phyloP scores from a whole-genome alignment of 2,797 vertebrate genomes.

The Chaenodraco wilsoni region DNA sequence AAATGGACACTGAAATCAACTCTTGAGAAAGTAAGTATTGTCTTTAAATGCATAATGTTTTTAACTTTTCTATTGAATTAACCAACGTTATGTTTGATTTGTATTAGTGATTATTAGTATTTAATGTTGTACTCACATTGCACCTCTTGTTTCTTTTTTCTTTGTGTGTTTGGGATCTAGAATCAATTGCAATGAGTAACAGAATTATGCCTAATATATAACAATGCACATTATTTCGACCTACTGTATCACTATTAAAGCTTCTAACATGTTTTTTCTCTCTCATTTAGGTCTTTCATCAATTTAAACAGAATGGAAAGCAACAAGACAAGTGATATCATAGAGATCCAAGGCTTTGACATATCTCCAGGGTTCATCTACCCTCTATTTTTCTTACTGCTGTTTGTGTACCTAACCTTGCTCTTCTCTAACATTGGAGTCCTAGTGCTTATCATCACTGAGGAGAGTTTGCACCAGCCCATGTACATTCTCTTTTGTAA shows the following conservation, averaged over 20 bases:
- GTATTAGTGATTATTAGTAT: background rate
- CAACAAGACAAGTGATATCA: conserved; percentile 59
- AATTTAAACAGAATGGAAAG: conserved; percentile 55
- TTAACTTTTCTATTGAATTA: background rate
- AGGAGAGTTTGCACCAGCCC: conserved; percentile 83
- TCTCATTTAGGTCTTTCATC: conserved; percentile 38
- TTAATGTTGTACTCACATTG: background rate
- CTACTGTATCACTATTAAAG: background rate
- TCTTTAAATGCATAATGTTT: background rate
- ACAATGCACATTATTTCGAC: background rate
- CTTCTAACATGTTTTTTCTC: conserved; percentile 6
- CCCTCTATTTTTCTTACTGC: conserved; percentile 70
- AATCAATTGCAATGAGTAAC: background rate
- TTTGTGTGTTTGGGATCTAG: background rate
- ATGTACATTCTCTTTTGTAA: conserved; percentile 88
- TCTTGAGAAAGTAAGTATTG: background rate
- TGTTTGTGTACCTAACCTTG: conserved; percentile 66
- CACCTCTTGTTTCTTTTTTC: background rate
- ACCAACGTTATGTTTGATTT: background rate
- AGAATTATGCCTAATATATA: background rate
- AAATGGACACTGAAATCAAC: background rate
- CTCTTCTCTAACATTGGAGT: conserved; percentile 71
- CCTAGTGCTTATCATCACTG: conserved; percentile 64
- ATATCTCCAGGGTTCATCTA: conserved; percentile 56
- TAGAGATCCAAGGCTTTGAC: conserved; percentile 70